Percentiles rank a stretch among this genome's conserved stretches.
phyloP scores from a whole-genome alignment of 1,140 invertebrate species.

The Trichonephila clavata region DNA sequence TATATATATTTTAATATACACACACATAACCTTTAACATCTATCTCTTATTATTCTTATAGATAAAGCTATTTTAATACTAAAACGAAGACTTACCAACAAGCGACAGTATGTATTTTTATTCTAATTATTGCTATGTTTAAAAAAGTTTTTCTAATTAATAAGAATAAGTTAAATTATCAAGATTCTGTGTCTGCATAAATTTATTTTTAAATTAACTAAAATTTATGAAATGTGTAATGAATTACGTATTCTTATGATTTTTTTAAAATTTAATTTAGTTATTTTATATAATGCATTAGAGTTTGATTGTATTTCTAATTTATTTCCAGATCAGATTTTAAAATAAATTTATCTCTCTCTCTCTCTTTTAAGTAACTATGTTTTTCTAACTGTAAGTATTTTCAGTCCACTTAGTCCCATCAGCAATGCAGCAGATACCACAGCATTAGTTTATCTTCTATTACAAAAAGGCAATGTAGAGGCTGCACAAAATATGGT shows the following conservation, averaged over 20 bases:
- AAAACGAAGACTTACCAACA: conserved; percentile 71
- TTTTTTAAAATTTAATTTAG: no score
- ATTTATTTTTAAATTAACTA: no score
- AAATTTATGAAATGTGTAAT: no score
- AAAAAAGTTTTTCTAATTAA: background rate
- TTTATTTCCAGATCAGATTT: no score
- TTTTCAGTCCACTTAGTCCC: conserved; percentile 60
- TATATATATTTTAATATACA: background rate
- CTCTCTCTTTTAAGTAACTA: background rate
- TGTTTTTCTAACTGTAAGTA: background rate
- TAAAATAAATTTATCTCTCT: no score
- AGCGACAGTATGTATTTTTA: conserved; percentile 69
- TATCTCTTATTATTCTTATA: conserved; percentile 13
- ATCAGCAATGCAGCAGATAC: conserved; percentile 75
- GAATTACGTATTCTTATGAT: no score
- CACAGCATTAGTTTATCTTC: conserved; percentile 59
- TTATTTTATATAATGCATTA: no score
- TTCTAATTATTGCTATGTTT: background rate
- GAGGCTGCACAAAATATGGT: conserved; percentile 74
- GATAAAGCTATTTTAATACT: conserved; percentile 74
- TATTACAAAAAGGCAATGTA: conserved; percentile 45
- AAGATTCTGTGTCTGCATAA: no score
- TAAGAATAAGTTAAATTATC: background rate
- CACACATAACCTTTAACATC: background rate
- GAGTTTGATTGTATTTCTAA: no score